phyloP scores from a whole-genome alignment of 2,888 invertebrate genomes.

The Habrosyne pyritoides region DNA sequence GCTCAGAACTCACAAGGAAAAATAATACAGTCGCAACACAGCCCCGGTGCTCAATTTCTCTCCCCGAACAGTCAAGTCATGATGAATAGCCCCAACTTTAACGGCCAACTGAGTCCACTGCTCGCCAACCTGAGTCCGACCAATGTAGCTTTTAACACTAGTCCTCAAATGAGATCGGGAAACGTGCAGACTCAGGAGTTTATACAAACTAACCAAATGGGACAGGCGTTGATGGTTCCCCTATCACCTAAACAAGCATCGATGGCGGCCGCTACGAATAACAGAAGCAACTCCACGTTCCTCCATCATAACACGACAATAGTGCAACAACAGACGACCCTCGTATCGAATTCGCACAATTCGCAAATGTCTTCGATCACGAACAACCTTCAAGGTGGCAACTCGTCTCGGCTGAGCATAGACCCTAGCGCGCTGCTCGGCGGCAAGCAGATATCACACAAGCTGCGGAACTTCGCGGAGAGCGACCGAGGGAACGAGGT shows the following conservation, averaged over 20 bases:
- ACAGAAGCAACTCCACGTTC: conserved; percentile 87
- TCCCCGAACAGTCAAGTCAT: conserved; percentile 91
- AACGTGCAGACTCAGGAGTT: conserved; percentile 87
- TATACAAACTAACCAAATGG: conserved; percentile 87
- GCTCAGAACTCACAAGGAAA: conserved; percentile 89
- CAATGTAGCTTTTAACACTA: conserved; percentile 85
- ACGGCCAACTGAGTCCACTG: conserved; percentile 91
- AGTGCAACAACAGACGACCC: conserved; percentile 91
- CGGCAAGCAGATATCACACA: conserved; percentile 53
- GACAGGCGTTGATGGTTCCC: conserved; percentile 89
- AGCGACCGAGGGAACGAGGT: conserved; percentile 31
- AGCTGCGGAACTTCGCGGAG: conserved; percentile 48
- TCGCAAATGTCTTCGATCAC: conserved; percentile 57
- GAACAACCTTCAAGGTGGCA: conserved; percentile 48
- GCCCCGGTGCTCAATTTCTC: conserved; percentile 88
- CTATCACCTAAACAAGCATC: conserved; percentile 85
- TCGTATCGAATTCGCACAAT: conserved; percentile 87
- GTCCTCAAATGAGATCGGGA: conserved; percentile 77
- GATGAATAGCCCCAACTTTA: conserved; percentile 88
- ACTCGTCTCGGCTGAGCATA: conserved; percentile 78
- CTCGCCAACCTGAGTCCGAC: conserved; percentile 89
- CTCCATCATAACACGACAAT: conserved; percentile 94
- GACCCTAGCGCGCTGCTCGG: conserved; percentile 83
- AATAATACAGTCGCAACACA: conserved; percentile 86
- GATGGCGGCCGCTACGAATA: conserved; percentile 77